A percentile compares a stretch with the other conserved stretches of the same genome.
Evolutionary conservation across 2,113 vertebrate species (phyloP).

Genomic region (Malurus alboscapulatus): DNA sequence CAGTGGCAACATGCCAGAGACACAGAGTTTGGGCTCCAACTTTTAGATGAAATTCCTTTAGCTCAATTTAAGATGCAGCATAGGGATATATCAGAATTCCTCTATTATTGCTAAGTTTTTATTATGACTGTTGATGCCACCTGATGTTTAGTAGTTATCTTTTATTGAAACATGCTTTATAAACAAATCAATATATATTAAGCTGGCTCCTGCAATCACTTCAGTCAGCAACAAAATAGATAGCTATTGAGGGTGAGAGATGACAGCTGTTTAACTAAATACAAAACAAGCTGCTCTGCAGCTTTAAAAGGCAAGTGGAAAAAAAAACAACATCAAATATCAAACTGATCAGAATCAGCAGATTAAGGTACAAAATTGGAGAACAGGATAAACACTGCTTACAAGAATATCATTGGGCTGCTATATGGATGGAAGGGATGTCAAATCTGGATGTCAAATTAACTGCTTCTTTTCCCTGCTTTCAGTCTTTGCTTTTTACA

Average conservation of each 20-base stretch:
- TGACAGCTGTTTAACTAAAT: background rate
- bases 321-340: background rate
- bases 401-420: background rate
- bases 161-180: background rate
- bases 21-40: background rate
- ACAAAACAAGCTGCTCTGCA: background rate
- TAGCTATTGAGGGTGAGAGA: background rate
- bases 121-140: background rate
- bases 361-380: background rate
- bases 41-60: background rate
- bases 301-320: background rate
- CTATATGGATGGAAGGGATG: background rate
- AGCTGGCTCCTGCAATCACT: background rate
- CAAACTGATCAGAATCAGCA: background rate
- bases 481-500: background rate
- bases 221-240: background rate
- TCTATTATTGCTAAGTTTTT: background rate
- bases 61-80: background rate
- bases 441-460: background rate
- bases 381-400: background rate
- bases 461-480: background rate
- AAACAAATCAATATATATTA: background rate
- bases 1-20: background rate
- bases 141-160: background rate
- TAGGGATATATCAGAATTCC: background rate